phyloP scores from a whole-genome alignment of 2,113 vertebrate species.

The Thermophis baileyi region DNA sequence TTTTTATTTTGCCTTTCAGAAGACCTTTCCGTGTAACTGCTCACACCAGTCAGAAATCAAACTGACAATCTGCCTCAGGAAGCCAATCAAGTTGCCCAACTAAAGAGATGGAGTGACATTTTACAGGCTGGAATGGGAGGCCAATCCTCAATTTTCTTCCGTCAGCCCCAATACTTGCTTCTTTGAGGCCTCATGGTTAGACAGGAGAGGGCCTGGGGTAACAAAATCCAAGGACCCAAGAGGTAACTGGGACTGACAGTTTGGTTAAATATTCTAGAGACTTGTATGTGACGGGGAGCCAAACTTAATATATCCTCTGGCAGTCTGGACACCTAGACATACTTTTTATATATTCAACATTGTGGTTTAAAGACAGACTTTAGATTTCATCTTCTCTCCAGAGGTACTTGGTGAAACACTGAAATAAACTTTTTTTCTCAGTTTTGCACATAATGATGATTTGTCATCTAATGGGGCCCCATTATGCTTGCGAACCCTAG shows the following conservation, averaged over 20 bases:
- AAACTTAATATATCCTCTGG: constrained; percentile 37
- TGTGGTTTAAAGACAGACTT: constrained; percentile 26
- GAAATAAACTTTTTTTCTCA: constrained; percentile 18
- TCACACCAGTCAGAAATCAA: constrained; percentile 50
- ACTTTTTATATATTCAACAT: constrained; percentile 16
- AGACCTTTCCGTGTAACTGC: constrained; percentile 48
- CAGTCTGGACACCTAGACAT: constrained; percentile 27
- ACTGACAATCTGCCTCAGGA: constrained; percentile 53
- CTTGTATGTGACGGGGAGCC: constrained; percentile 46
- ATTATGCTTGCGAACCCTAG: not conserved
- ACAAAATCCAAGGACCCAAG: constrained; percentile 24
- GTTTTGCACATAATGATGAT: constrained; percentile 2
- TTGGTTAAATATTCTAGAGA: constrained; percentile 35
- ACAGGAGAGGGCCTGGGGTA: constrained; percentile 51
- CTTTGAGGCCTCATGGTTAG: constrained; percentile 33
- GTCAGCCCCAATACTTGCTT: constrained; percentile 37
- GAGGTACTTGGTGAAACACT: not conserved
- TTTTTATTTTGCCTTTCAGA: constrained; percentile 41
- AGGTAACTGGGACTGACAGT: constrained; percentile 62
- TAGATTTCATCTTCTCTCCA: constrained; percentile 19
- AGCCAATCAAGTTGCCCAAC: constrained; percentile 29
- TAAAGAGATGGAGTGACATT: constrained; percentile 59
- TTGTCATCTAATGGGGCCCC: not conserved
- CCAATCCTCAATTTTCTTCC: constrained; percentile 42
- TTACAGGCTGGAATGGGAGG: constrained; percentile 50